These are phyloP conservation scores for Hypotaenidia philippensis DNA, from an alignment of 2,797 vertebrate species.

Conservation along the genomic window DNA sequence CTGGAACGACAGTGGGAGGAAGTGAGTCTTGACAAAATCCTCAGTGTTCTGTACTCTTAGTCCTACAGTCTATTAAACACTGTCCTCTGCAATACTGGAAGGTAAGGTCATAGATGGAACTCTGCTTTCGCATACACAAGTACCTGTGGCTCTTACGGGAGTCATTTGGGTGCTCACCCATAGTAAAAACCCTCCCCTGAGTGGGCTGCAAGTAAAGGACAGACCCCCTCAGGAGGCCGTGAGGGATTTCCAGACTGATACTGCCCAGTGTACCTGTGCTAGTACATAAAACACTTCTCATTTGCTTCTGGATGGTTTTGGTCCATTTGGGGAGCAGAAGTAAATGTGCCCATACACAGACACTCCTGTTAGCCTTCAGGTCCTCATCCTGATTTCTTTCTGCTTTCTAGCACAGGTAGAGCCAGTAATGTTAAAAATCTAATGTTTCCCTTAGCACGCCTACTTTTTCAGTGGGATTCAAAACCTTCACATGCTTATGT, in stretches of 20 bases:
- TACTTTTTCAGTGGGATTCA: neutral
- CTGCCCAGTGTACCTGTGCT: neutral
- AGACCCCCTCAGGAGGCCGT: neutral
- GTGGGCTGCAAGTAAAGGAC: neutral
- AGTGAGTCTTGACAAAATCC: neutral
- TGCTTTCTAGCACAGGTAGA: neutral
- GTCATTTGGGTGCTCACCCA: neutral
- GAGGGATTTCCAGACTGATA: neutral
- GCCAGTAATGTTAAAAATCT: neutral
- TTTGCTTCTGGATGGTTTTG: neutral
- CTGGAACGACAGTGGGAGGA: conserved; percentile 63
- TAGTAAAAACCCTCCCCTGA: neutral
- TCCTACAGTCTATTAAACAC: neutral
- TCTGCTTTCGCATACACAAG: neutral
- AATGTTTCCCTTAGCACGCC: neutral
- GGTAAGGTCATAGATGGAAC: neutral
- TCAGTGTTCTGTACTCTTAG: neutral
- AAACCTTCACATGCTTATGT: neutral
- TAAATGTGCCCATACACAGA: neutral
- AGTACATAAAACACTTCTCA: neutral
- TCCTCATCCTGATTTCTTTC: neutral
- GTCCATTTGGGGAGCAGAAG: too few species aligned
- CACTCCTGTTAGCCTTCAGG: neutral
- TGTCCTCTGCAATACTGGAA: neutral
- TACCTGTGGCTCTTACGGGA: neutral